Evolutionary conservation across 2,113 vertebrate genomes (phyloP).

Genomic region (Podarcis raffonei): DNA sequence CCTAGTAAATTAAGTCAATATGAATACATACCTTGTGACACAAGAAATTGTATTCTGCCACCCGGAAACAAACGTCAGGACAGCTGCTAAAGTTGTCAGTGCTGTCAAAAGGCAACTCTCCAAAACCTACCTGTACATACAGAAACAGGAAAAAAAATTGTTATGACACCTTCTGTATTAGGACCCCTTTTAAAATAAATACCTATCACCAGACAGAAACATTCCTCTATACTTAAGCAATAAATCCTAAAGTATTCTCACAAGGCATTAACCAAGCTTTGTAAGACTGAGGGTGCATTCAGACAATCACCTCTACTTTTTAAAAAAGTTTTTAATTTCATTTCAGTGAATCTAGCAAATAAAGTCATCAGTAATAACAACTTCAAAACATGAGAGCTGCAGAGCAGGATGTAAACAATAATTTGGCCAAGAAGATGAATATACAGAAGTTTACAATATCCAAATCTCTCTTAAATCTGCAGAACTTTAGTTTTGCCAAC

Average conservation of each 20-base stretch:
- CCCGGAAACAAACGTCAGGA: slow-evolving; percentile 91
- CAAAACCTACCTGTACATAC: slow-evolving; percentile 86
- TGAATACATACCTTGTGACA: slow-evolving; percentile 88
- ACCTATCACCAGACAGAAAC: background rate
- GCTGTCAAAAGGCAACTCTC: slow-evolving; percentile 91
- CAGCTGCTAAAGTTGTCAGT: slow-evolving; percentile 87
- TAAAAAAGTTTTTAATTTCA: too few species aligned
- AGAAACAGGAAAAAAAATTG: background rate
- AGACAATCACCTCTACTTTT: background rate
- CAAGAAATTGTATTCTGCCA: slow-evolving; percentile 85
- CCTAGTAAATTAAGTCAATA: background rate
- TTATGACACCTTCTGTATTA: background rate
- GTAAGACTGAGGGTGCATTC: background rate
- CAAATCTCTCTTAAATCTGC: too few species aligned
- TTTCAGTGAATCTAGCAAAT: too few species aligned
- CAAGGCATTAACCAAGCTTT: background rate
- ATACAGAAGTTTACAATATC: too few species aligned
- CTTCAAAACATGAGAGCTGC: too few species aligned
- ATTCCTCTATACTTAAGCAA: background rate
- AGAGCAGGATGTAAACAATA: too few species aligned
- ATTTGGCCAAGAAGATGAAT: too few species aligned
- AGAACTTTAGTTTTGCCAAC: background rate
- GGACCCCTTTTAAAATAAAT: background rate
- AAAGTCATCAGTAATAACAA: too few species aligned
- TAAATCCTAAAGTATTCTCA: background rate